Conservation (phyloP, 2,113 vertebrate species). For the Urocitellus parryii region DNA sequence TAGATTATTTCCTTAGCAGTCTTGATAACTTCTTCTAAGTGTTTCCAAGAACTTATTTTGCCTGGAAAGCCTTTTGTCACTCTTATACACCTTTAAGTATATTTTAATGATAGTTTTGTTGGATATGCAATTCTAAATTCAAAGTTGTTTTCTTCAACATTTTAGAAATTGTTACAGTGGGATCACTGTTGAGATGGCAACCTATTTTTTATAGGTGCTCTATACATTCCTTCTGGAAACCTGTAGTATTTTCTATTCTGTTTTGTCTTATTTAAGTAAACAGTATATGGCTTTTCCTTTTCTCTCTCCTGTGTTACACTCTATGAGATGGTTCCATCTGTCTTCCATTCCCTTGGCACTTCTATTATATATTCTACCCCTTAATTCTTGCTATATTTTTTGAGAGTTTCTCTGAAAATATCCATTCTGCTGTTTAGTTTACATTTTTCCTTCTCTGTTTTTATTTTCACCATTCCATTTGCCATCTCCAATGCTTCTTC, state of each 20-base stretch:
- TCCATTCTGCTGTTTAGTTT: background rate
- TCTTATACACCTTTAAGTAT: background rate
- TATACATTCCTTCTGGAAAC: background rate
- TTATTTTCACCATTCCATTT: background rate
- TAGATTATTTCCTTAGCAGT: background rate
- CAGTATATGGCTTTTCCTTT: background rate
- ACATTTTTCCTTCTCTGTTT: background rate
- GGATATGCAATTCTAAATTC: background rate
- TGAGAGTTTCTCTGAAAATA: background rate
- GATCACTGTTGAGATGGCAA: background rate
- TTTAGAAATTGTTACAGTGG: background rate
- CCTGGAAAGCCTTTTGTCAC: background rate
- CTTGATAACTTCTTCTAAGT: background rate
- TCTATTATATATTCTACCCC: background rate
- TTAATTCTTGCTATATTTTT: background rate
- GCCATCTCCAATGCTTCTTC: background rate
- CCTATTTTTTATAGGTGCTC: background rate
- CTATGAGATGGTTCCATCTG: background rate
- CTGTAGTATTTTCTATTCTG: background rate
- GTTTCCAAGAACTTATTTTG: constrained; percentile 10
- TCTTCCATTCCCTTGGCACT: background rate
- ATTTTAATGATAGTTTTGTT: constrained; percentile 35
- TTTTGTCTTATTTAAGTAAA: background rate
- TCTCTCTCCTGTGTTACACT: background rate
- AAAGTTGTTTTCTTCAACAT: background rate